phyloP scores from a whole-genome alignment of 2,888 invertebrate species.

The Melanargia galathea region DNA sequence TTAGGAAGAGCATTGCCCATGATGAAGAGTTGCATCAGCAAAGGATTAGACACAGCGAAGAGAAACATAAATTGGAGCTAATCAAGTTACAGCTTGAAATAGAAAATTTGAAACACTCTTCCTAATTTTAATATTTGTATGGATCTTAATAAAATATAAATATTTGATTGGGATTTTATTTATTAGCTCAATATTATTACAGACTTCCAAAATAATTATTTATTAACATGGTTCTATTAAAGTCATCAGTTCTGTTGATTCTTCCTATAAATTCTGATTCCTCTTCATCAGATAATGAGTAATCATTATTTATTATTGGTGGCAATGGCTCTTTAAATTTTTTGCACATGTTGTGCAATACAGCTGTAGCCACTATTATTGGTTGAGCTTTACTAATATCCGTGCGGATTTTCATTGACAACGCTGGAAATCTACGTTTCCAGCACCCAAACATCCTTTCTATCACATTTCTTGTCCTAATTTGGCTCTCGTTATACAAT shows the following conservation, averaged over 20 bases:
- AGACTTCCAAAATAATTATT: background rate
- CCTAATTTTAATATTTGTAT: background rate
- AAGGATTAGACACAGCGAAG: conserved; percentile 5
- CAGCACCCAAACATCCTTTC: no score
- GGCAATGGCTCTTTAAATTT: background rate
- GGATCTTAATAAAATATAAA: background rate
- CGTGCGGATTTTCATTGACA: background rate
- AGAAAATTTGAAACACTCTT: background rate
- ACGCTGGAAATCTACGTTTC: background rate
- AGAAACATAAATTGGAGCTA: conserved; percentile 12
- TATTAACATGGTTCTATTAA: background rate
- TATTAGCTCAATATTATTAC: background rate
- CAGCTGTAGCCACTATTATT: background rate
- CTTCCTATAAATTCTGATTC: background rate
- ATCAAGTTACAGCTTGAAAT: conserved; percentile 1
- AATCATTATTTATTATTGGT: background rate
- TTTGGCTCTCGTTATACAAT: no score
- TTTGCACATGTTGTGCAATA: background rate
- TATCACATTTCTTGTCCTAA: no score
- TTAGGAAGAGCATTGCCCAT: background rate
- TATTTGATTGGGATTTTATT: background rate
- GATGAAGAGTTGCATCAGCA: conserved; percentile 1
- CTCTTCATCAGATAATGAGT: background rate
- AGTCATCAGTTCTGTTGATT: background rate
- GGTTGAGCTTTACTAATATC: background rate